These are phyloP conservation scores for Peromyscus attwateri DNA, from an alignment of 2,797 vertebrate species.

Conservation along the genomic window DNA sequence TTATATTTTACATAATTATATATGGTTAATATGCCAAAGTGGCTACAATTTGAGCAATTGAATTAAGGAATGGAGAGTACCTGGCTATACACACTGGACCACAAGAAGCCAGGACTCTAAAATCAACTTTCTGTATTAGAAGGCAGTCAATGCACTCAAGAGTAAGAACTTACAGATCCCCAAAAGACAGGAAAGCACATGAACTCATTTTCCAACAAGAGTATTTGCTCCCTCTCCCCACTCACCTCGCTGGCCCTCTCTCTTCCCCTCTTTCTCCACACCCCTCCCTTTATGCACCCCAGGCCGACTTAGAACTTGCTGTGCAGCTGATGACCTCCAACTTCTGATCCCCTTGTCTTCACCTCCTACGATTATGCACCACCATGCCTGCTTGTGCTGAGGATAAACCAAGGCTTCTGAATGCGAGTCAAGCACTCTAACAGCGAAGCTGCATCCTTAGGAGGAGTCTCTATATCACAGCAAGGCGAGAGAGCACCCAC, in stretches of 20 bases:
- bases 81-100: background rate
- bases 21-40: background rate
- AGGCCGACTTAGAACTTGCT: background rate
- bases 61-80: background rate
- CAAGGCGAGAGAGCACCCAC: background rate
- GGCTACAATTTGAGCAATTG: background rate
- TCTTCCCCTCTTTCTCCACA: background rate
- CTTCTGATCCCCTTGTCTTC: background rate
- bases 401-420: background rate
- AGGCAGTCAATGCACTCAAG: background rate
- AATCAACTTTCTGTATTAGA: background rate
- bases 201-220: background rate
- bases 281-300: background rate
- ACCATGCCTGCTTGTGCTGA: background rate
- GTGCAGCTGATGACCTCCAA: background rate
- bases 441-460: no score
- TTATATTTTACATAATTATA: conserved; percentile 19
- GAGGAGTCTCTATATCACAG: background rate
- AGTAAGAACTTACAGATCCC: background rate
- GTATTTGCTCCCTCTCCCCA: background rate
- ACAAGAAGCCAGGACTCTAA: background rate
- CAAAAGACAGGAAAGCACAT: background rate
- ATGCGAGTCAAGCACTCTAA: background rate
- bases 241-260: background rate
- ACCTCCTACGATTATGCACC: background rate